Base-by-base conservation (phyloP, 2,797 vertebrate genomes). In the Limosa lapponica region DNA sequence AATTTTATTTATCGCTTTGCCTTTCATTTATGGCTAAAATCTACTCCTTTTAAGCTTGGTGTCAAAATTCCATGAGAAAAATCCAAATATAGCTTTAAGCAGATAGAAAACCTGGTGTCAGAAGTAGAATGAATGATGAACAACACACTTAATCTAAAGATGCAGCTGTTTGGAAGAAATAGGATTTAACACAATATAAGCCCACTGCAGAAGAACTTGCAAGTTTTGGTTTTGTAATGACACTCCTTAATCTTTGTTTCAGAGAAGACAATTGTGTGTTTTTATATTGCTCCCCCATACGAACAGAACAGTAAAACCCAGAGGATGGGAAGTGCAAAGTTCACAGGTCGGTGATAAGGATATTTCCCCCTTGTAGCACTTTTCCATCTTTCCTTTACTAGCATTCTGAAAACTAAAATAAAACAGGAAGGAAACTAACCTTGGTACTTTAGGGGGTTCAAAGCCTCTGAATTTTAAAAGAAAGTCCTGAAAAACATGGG, bases 321-420 rank as follows among this genome's bases (percentile, higher is more conserved):
- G 92, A 90, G 58, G 69, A 93, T 94, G 80, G 69, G 94, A 89
- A 93, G 86, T 89, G 89, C 95, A 92, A 69, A 95, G 95, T 97
- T 95, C 86, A 96, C 90, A 92, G 65, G 58, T 91, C 2, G 1
- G 64, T 89, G 90, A 81, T 89, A 82, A 89, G 84, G 75, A 83
- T 94, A 90, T 96, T 96, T 61, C 82, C 75, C 27, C 34, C 93
- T 77, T 3, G 3, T 4, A 82, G 91, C 87, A 84, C 94, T 93
- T 94, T 86, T 90, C 32, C 39, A 79, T 79, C 59, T 72, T 90
- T 86, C 81, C 77, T 36, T 86, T 52, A 20, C 66, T 79, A 87
- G 77, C 57, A 44, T 90, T 90, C 82, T 85, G 58, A 54, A 72
- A 88, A 14, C 52, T 90, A 61, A 78, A 95, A 69, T 74, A 90